phyloP scores from a whole-genome alignment of 2,888 invertebrate genomes.

The Polia nebulosa region DNA sequence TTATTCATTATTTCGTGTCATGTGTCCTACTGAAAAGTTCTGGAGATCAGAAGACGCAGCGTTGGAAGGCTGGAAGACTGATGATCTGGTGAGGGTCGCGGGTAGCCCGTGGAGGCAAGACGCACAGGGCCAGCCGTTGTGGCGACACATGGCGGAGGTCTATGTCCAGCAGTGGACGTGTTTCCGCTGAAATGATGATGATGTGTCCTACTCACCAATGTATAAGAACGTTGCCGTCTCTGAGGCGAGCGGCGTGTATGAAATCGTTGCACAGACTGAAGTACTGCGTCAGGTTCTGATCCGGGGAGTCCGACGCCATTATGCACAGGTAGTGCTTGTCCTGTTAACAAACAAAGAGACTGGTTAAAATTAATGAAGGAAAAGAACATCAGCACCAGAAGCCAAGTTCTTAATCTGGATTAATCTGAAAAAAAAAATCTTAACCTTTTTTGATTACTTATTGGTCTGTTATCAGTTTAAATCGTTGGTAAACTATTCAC shows the following conservation, averaged over 20 bases:
- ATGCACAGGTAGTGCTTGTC: conserved; percentile 99
- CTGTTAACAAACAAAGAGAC: conserved; percentile 90
- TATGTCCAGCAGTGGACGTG: no score
- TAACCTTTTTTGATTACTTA: not conserved
- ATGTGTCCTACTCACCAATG: conserved; percentile 94
- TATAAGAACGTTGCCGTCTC: conserved; percentile 97
- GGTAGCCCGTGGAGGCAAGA: no score
- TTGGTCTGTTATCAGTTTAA: not conserved
- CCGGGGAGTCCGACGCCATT: conserved; percentile 98
- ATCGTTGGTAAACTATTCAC: not conserved
- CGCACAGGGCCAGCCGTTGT: no score
- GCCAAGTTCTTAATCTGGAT: not conserved
- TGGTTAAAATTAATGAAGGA: not conserved
- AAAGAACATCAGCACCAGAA: not conserved
- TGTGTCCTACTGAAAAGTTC: no score
- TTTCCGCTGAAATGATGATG: no score
- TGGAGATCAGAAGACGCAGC: no score
- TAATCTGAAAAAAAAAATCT: not conserved
- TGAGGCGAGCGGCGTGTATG: conserved; percentile 97
- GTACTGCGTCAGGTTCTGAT: conserved; percentile 98
- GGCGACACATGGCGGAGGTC: no score
- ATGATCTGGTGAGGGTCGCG: no score
- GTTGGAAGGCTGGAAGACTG: no score
- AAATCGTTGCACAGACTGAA: conserved; percentile 99
- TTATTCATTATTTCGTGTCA: no score